Base-by-base conservation (phyloP, 2,113 vertebrate genomes). In the Gallinago undulata region DNA sequence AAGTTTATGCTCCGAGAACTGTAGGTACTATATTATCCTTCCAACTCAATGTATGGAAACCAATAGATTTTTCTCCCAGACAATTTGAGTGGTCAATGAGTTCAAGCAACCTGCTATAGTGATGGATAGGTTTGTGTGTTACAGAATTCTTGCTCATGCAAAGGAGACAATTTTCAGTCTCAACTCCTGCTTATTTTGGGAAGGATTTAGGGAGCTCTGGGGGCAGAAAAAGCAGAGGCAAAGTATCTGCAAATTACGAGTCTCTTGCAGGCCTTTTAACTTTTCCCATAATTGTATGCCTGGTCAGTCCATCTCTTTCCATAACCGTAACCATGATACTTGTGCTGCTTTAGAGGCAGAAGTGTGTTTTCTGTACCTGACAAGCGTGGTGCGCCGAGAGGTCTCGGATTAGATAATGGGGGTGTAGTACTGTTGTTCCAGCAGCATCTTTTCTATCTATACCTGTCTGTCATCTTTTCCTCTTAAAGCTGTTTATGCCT, bases 61-160 rank as follows among this genome's bases (percentile, higher is more conserved):
- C 84, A 83, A 70, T 76, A 94, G 87, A 68, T 94, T 94, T 81
- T 92, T 97, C 92, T 94, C 43, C 63, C 48, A 92, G 88, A 87
- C 90, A 93, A 84, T 86, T 68, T 80, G 75, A 92, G 92, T 90
- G 94, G 96, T 95, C 96, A 93, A 11, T 95, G 93, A 93, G 94
- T 95, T 96, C 57, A 93, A 93, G 74, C 80, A 94, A 45, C 22
- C 88, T 92, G 90, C 84, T 94, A 15, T n/a, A 69, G 80, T 95
- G 92, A 96, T 92, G 86, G 90, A 96, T 95, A 91, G 94, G 88
- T 89, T 66, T 66, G 74, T 72, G 64, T 33, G n/a, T 87, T 96
- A 31, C 35, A 47, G 77, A 76, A 89, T 87, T 81, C 70, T 41
- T 35, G 56, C 57, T 86, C 24, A n/a, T 69, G 77, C 51, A 88